Evolutionary conservation across 2,888 invertebrate species (phyloP), one percentile per base, ranked within the genome.

Genomic region (Drosophila leonis): DNA sequence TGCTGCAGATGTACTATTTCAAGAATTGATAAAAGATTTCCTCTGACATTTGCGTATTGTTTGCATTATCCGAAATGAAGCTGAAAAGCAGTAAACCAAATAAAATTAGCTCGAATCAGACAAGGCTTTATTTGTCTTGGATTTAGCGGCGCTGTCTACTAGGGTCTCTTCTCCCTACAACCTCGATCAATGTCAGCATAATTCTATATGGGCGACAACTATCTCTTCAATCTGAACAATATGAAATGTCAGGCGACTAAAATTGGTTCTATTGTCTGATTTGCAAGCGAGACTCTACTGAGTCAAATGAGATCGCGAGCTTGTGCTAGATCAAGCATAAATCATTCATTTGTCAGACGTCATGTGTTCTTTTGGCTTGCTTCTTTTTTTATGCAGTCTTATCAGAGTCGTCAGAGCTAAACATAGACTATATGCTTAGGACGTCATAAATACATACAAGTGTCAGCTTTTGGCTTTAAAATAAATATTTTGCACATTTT

Each of bases 41-140:
- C 64, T 42, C 66, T 41, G 65, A 65, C 82, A 87, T 81, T 81
- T 83, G 72, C 83, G 82, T 72, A 81, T 37, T 87, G 72, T 86
- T 86, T 87, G 75, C 63, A 57, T 52, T 74, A 51, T 65, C 39
- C 37, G 35, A 48, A 52, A 20, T 35, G 7, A 10, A 49, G 10
- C 18, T 6, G 52, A 31, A 27, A n/a, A 54, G 6, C 29, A 48
- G 29, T 5, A 48, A 48, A 2, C 29, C 29, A 54, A 39, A 37
- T 37, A 39, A 29, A 37, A 56, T 15, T 15, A 24, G 4, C 49
- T 12, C 8, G 39, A 60, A 57, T 78, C 44, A 31, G 42, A 62
- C 66, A 51, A 56, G 48, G 44, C 27, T 35, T n/a, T 59, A 66
- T 66, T 49, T 77, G 41, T 2, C 37, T 35, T 42, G 8, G 35